Conservation (phyloP, 2,113 vertebrate genomes). For the Neogale vison region DNA sequence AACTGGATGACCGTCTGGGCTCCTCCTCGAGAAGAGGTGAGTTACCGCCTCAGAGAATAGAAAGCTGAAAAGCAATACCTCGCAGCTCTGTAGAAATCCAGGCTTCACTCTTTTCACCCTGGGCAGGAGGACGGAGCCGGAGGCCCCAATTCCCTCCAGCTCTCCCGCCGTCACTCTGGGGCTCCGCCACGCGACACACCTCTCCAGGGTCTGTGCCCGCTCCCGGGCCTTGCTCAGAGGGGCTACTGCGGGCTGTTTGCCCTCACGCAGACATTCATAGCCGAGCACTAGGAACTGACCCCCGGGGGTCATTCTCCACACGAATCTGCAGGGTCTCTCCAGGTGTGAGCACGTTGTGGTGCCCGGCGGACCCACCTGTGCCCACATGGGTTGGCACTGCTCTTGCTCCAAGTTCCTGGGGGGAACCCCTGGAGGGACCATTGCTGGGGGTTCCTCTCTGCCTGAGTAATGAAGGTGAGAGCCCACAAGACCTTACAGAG, state of each 20-base stretch:
- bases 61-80: neutral
- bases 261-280: neutral
- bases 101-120: neutral
- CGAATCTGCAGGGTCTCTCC: neutral
- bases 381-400: neutral
- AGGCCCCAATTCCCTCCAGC: neutral
- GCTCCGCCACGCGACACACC: neutral
- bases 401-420: neutral
- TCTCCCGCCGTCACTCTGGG: neutral
- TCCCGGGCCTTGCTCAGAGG: neutral
- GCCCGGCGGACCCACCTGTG: neutral
- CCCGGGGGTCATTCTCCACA: neutral
- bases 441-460: neutral
- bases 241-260: neutral
- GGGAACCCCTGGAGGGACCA: neutral
- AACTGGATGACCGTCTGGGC: neutral
- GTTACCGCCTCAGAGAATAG: neutral
- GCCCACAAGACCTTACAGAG: neutral
- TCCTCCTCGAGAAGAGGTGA: neutral
- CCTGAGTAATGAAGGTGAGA: neutral
- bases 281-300: neutral
- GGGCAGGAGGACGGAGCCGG: neutral
- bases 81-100: neutral
- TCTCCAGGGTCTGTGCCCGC: neutral
- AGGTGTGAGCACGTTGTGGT: accelerated